Conservation (phyloP, 2,888 invertebrate genomes). For the Tanaodytes sp. region DNA sequence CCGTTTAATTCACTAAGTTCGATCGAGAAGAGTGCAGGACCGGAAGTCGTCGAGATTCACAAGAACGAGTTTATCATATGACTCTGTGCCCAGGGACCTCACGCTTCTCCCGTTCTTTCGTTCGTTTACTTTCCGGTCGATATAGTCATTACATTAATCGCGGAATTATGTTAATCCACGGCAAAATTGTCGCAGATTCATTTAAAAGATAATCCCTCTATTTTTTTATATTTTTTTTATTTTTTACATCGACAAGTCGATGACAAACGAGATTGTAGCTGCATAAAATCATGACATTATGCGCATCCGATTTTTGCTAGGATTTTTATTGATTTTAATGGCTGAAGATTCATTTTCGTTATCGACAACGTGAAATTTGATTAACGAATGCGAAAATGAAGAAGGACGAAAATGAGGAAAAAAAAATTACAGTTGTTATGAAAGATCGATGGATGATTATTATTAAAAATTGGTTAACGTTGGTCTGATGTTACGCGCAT, state of each 20-base stretch:
- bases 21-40: conserved; percentile 59
- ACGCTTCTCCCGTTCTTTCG: conserved; percentile 11
- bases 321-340: too few species aligned
- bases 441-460: conserved; percentile 47
- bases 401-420: conserved; percentile 15
- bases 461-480: conserved; percentile 44
- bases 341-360: too few species aligned
- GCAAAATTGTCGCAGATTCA: conserved; percentile 39
- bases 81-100: conserved; percentile 27
- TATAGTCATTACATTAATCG: conserved; percentile 48
- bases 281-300: too few species aligned
- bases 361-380: too few species aligned
- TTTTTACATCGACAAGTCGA: neutral
- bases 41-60: conserved; percentile 60
- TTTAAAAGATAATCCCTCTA: too few species aligned
- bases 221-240: conserved; percentile 4
- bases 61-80: conserved; percentile 52
- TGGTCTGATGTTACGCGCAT: conserved; percentile 46
- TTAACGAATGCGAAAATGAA: too few species aligned
- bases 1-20: conserved; percentile 69
- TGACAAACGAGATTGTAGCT: conserved; percentile 21
- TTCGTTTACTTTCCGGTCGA: conserved; percentile 39
- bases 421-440: conserved; percentile 19
- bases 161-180: conserved; percentile 44
- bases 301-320: too few species aligned